Evolutionary conservation across 2,888 invertebrate genomes (phyloP), one percentile per base, ranked within the genome.

Genomic region (Scaptomyza reducta): DNA sequence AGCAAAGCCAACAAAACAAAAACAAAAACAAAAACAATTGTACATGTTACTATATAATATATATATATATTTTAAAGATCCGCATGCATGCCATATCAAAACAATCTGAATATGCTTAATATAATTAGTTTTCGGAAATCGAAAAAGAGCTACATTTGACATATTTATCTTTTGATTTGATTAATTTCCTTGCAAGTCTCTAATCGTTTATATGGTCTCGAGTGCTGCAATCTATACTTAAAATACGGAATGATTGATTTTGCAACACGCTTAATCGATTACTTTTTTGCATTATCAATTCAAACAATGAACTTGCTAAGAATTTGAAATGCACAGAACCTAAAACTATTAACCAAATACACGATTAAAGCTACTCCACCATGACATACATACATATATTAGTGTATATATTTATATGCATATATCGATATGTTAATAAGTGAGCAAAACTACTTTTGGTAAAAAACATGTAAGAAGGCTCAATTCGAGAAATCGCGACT

Each of bases 391-490:
- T 9, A n/a, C 0, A 42, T 18, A 27, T n/a, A 18, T 6, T 6
- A 0, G 40, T 25, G 35, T 41, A 18, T 42, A 16, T 16, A 40
- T 50, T 16, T 35, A 46, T 51, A 14, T 14, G 1, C 22, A 42
- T 58, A 58, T 58, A 63, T 56, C 35, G 41, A 54, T 70, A 49
- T 73, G 58, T 56, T 50, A 60, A 61, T 58, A 53, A 55, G 58
- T 49, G 29, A 33, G 16, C 46, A 58, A 64, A n/a, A 70, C 31
- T 29, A 41, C 41, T 10, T 10, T 9, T n/a, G n/a, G n/a, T n/a
- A n/a, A n/a, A n/a, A n/a, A n/a, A n/a, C n/a, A n/a, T n/a, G n/a
- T n/a, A n/a, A n/a, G n/a, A n/a, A n/a, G n/a, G n/a, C n/a, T n/a
- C n/a, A n/a, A n/a, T n/a, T n/a, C n/a, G n/a, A n/a, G n/a, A n/a